Percentiles rank a stretch among this genome's conserved stretches.
phyloP scores from a whole-genome alignment of 2,113 vertebrate genomes.

The Mohoua ochrocephala region DNA sequence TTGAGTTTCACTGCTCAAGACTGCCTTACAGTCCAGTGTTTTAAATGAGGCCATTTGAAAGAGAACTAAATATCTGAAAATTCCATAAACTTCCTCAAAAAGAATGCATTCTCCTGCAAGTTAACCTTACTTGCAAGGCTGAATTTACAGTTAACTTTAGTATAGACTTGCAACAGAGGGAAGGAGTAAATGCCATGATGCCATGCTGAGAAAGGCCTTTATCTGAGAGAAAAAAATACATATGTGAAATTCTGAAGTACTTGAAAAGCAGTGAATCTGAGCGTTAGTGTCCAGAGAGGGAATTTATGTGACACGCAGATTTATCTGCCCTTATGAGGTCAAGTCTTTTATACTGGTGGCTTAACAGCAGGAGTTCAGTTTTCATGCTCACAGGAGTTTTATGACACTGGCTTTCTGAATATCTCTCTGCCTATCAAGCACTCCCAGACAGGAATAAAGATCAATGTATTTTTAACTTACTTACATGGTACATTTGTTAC shows the following conservation, averaged over 20 bases:
- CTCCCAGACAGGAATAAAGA: slow-evolving; percentile 12
- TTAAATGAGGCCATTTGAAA: background rate
- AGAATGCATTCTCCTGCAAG: background rate
- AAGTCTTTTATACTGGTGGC: background rate
- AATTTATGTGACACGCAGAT: background rate
- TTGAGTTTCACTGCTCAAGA: background rate
- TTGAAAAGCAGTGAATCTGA: slow-evolving; percentile 2
- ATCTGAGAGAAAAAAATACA: background rate
- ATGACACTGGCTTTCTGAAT: background rate
- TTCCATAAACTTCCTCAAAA: background rate
- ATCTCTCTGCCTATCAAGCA: background rate
- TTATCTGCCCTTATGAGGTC: background rate
- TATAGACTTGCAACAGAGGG: background rate
- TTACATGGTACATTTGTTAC: slow-evolving; percentile 37
- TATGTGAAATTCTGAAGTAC: background rate
- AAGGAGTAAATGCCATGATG: background rate
- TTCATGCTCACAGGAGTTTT: background rate
- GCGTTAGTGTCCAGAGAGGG: background rate
- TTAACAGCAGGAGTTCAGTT: background rate
- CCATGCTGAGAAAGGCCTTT: background rate
- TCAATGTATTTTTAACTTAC: slow-evolving; percentile 19
- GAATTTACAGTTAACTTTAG: slow-evolving; percentile 1
- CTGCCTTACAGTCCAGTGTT: background rate
- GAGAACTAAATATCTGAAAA: background rate
- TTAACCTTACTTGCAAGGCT: background rate